Evolutionary conservation across 2,888 invertebrate species (phyloP), one percentile per base, ranked within the genome.

Genomic region (Toxonevra muliebris): DNA sequence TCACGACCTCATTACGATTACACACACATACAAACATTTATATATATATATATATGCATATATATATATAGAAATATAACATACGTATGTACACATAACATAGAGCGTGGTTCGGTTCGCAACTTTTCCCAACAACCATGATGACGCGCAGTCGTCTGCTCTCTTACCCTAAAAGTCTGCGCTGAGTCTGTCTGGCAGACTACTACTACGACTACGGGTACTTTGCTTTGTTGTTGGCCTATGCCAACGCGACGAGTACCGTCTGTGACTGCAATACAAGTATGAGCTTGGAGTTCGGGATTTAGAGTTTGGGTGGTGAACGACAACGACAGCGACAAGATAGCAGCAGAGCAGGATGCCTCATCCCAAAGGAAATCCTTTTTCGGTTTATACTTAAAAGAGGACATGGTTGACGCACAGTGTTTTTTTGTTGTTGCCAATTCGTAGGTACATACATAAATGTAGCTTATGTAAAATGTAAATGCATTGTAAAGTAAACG

Each of bases 1-100:
- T 76, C 78, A 81, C 82, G 82, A 81, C 81, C 82, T 82, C 79
- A 81, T 81, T 82, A 74, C 61, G 66, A 55, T 30, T 69, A 71
- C 73, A 71, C 55, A 58, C 64, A n/a, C 20, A 55, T 48, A 53
- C 54, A 53, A 40, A 62, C 42, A 43, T 69, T 68, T 48, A 43
- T 61, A 57, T 19, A 43, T n/a, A 54, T 7, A 13, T 64, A 71
- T 63, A 57, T 68, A 70, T 67, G 54, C 63, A 68, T 58, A 59
- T 67, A 68, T 50, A 58, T 48, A 59, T 30, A 60, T 52, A 43
- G 62, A 40, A 57, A 13, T 41, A 57, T 40, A 55, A 30, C 19
- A 13, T 48, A 45, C 41, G 48, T n/a, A 60, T 57, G 15, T 15
- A 57, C 9, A 53, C 54, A 30, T 42, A 42, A 55, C 43, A 53